Percentiles rank a stretch among this genome's conserved stretches.
Conservation (phyloP, 1,140 invertebrate genomes). For the Drosophila bifasciata region DNA sequence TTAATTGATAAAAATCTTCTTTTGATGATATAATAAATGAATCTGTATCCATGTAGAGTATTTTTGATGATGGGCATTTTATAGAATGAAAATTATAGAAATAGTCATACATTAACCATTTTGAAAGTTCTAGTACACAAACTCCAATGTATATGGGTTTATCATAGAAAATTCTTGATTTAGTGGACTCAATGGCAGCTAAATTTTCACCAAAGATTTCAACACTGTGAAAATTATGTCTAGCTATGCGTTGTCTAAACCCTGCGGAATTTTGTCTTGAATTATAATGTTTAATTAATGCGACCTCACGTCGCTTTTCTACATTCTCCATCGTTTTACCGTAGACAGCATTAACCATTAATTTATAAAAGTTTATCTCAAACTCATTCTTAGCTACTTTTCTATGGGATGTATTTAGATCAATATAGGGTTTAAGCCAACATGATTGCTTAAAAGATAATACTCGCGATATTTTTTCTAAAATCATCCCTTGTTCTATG, state of each 20-base stretch:
- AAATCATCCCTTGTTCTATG: neutral
- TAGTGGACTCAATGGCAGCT: conserved; percentile 2
- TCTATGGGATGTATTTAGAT: too few relatives aligned
- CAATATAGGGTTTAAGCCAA: neutral
- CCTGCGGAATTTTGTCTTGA: neutral
- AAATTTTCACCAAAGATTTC: neutral
- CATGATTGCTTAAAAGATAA: conserved; percentile 6
- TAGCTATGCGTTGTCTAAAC: conserved; percentile 2
- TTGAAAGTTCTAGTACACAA: neutral
- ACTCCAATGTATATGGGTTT: conserved; percentile 4
- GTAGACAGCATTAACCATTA: neutral
- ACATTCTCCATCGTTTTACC: conserved; percentile 1
- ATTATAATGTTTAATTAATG: neutral
- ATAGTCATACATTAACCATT: conserved; percentile 1
- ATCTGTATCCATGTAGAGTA: conserved; percentile 1
- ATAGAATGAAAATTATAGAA: neutral
- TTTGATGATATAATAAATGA: conserved; percentile 2
- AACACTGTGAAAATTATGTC: conserved; percentile 12
- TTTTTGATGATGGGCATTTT: conserved; percentile 1
- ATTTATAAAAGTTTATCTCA: conserved; percentile 2
- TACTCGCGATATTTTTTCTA: conserved; percentile 6
- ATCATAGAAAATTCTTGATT: neutral
- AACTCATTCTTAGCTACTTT: neutral
- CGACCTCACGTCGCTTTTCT: neutral
- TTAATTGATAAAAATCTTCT: neutral